Evolutionary conservation across 2,113 vertebrate species (phyloP).

Genomic region (Ginglymostoma cirratum): DNA sequence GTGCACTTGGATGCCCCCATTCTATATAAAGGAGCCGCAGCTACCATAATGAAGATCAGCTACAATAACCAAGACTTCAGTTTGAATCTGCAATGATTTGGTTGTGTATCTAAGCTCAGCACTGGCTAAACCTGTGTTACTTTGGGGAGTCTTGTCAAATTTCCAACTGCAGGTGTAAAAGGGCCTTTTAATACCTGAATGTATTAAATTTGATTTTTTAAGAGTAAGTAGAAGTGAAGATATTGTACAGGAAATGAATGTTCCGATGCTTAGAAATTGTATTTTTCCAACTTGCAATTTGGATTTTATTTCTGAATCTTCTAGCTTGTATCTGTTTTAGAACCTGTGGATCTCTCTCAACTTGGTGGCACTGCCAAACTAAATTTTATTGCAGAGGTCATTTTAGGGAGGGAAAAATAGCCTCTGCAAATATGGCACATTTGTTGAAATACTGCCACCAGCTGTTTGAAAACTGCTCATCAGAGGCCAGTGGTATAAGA

Average conservation of each 20-base stretch:
- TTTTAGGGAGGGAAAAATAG: background rate
- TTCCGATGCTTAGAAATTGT: background rate
- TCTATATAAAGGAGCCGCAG: background rate
- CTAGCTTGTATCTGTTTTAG: background rate
- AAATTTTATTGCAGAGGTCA: background rate
- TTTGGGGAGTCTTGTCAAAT: background rate
- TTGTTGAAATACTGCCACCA: constrained; percentile 11
- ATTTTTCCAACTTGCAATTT: background rate
- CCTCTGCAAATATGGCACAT: background rate
- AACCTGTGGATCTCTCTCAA: background rate
- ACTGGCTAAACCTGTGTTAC: background rate
- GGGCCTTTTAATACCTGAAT: background rate
- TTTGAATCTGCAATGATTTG: background rate
- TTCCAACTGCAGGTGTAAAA: background rate
- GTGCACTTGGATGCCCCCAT: background rate
- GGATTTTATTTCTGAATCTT: background rate
- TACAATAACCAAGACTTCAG: background rate
- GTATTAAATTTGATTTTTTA: background rate
- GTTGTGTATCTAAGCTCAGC: background rate
- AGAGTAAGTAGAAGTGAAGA: background rate
- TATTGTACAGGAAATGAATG: background rate
- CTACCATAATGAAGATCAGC: background rate
- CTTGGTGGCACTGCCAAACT: background rate
- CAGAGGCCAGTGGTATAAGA: background rate
- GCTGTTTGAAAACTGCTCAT: background rate